Evolutionary conservation across 2,797 vertebrate species (phyloP), one percentile per base, ranked within the genome.

Genomic region (Myotis planiceps): DNA sequence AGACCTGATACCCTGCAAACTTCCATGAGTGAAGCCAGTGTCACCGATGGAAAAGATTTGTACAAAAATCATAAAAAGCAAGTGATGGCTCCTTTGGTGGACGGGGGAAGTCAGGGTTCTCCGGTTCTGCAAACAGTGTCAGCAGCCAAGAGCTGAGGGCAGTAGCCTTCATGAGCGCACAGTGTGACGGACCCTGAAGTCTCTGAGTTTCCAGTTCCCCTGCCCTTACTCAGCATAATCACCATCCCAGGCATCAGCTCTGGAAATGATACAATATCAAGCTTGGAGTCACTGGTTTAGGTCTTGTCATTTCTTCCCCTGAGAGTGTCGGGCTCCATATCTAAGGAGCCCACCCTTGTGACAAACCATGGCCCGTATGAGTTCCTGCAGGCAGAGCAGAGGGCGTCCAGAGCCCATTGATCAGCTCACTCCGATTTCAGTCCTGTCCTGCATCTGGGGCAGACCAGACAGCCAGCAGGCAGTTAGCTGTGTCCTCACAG

Each of bases 401-500:
- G 66, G 49, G 25, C 93, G 14, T 32, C 12, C 0, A 15, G 63
- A 93, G 51, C 32, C 68, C 65, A 53, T 83, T 97, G 90, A 68
- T 89, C 82, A 21, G 72, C 78, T 91, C 92, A 19, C 10, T 76
- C 58, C 6, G 3, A 37, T 95, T 92, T 53, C 0, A 3, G 53
- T 27, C 55, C 34, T n/a, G 15, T 88, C 58, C 10, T 58, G 3
- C 9, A 47, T 82, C 53, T 81, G 83, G 42, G 55, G 63, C 63
- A 69, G 74, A 76, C 63, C 76, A 5, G 9, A 39, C 23, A 80
- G 47, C 27, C 42, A 65, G 49, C 23, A 65, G 90, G 78, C 68
- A 80, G 80, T 94, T 86, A 96, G 37, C 37, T 13, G 42, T 37
- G 27, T 63, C 55, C 45, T 74, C 86, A 81, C 60, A 68, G 74